phyloP scores from a whole-genome alignment of 2,113 vertebrate species.

The Pituophis catenifer region DNA sequence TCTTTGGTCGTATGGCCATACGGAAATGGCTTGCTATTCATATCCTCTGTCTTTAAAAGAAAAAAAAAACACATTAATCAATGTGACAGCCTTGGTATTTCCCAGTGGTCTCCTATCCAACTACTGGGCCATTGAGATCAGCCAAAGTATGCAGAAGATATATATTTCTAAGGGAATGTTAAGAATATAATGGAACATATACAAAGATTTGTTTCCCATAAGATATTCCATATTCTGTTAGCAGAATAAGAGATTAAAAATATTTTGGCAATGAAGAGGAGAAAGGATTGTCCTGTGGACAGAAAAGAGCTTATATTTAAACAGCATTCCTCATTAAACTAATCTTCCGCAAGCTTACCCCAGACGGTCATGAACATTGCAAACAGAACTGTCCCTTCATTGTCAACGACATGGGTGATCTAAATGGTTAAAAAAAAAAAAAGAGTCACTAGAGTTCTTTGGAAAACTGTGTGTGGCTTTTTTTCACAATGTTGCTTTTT shows the following conservation, averaged over 20 bases:
- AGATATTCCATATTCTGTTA: neutral
- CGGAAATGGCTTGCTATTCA: neutral
- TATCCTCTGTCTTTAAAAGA: neutral
- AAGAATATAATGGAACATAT: neutral
- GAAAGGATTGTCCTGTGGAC: neutral
- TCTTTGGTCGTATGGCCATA: neutral
- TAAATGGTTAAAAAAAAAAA: conserved; percentile 42
- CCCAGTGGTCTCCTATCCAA: neutral
- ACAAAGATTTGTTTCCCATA: neutral
- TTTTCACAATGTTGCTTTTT: neutral
- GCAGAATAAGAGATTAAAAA: neutral
- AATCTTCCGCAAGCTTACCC: conserved; percentile 75
- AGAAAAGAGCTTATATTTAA: neutral
- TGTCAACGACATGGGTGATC: conserved; percentile 92
- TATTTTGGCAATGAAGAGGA: neutral
- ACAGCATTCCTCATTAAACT: neutral
- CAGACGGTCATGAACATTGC: conserved; percentile 92
- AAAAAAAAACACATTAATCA: neutral
- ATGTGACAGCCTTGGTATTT: neutral
- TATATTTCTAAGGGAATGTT: neutral
- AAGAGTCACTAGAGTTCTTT: neutral
- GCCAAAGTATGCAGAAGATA: neutral
- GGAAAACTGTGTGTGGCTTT: neutral
- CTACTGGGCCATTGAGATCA: neutral
- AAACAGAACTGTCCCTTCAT: conserved; percentile 87